A percentile compares a stretch with the other conserved stretches of the same genome.
Conservation (phyloP, 2,797 vertebrate species). For the Chromis chromis region DNA sequence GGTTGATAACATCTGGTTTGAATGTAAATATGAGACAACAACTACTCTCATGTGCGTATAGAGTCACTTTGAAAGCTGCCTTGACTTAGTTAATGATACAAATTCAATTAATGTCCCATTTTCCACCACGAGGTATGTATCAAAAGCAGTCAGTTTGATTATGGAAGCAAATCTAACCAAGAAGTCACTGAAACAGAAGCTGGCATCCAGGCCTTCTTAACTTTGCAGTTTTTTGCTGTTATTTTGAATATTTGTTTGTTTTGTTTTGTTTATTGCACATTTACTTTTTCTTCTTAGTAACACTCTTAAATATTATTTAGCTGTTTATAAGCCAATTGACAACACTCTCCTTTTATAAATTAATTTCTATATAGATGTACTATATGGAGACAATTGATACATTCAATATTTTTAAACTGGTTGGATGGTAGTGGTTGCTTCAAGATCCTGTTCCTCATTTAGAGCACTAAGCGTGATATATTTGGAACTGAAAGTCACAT, state of each 20-base stretch:
- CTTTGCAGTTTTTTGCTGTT: not conserved
- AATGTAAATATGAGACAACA: not conserved
- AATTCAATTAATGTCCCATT: not conserved
- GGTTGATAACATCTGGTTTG: constrained; percentile 24
- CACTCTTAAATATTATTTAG: too few relatives aligned
- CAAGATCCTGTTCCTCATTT: constrained; percentile 43
- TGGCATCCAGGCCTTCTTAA: not conserved
- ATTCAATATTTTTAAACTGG: not conserved
- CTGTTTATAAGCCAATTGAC: not conserved
- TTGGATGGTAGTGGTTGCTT: constrained; percentile 6
- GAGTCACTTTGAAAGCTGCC: not conserved
- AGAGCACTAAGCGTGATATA: constrained; percentile 24
- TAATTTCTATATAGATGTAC: not conserved
- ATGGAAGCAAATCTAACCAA: too few relatives aligned
- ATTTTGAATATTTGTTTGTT: not conserved
- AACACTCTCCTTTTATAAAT: not conserved
- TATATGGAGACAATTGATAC: not conserved
- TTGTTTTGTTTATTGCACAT: not conserved
- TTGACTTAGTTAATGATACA: not conserved
- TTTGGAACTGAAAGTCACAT: constrained; percentile 60
- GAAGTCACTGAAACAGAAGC: too few relatives aligned
- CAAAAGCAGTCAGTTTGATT: not conserved
- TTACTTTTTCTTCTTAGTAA: not conserved
- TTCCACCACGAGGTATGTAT: too few relatives aligned
- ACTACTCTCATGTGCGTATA: not conserved